A percentile compares a stretch with the other conserved stretches of the same genome.
Conservation (phyloP, 2,888 invertebrate species). For the Amblyteles armatorius region DNA sequence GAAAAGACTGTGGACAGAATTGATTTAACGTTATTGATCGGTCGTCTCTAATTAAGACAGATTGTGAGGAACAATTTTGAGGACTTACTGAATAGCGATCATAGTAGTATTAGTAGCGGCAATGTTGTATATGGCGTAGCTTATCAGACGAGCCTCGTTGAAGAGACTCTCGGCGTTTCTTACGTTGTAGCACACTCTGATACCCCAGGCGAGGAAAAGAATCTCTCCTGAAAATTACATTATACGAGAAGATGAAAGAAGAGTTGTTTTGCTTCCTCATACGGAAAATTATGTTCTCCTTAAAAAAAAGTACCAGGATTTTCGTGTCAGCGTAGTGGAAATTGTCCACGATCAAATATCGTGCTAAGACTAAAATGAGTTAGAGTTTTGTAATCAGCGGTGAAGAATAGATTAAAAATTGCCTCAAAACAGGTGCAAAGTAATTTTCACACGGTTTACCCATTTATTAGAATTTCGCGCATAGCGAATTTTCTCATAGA, state of each 20-base stretch:
- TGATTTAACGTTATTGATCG: neutral
- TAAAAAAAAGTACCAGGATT: too few species aligned
- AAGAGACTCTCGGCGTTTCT: slow-evolving; percentile 96
- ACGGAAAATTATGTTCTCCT: too few species aligned
- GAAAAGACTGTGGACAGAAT: slow-evolving; percentile 88
- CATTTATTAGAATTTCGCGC: too few species aligned
- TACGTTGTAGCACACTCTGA: slow-evolving; percentile 94
- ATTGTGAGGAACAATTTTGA: slow-evolving; percentile 14
- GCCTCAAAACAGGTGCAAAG: too few species aligned
- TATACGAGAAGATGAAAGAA: neutral
- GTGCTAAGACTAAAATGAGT: too few species aligned
- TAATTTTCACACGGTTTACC: too few species aligned
- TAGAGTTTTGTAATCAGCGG: too few species aligned
- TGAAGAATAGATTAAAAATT: too few species aligned
- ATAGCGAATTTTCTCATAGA: too few species aligned
- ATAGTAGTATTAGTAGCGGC: slow-evolving; percentile 96
- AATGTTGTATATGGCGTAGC: slow-evolving; percentile 97
- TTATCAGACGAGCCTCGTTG: slow-evolving; percentile 96
- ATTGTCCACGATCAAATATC: too few species aligned
- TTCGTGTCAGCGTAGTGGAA: too few species aligned
- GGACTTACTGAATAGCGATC: slow-evolving; percentile 96
- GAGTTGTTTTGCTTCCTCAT: too few species aligned
- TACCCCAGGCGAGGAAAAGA: slow-evolving; percentile 93
- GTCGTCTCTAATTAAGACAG: neutral
- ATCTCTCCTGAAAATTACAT: slow-evolving; percentile 87